These are phyloP conservation scores for Melanotus villosus DNA, from an alignment of 2,888 invertebrate genomes.

Conservation along the genomic window DNA sequence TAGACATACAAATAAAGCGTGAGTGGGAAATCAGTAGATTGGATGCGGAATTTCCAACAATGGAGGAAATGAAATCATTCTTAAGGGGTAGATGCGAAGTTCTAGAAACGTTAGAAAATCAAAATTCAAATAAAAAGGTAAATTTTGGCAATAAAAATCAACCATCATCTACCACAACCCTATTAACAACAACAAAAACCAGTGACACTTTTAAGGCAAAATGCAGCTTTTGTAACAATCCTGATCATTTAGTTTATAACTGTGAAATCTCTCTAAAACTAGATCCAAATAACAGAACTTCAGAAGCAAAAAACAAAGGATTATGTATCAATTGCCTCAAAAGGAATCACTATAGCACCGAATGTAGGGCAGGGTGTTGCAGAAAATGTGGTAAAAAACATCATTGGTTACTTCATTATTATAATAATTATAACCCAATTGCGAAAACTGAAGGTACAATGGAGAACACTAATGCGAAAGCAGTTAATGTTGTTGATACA, in stretches of 20 bases:
- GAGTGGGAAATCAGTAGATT: constrained; percentile 23
- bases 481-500: neutral
- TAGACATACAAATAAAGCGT: neutral
- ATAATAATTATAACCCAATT: neutral
- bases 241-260: too few species aligned
- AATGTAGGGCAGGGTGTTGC: neutral
- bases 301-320: too few species aligned
- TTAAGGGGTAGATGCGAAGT: constrained; percentile 2
- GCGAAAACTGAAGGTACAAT: neutral
- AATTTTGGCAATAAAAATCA: neutral
- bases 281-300: too few species aligned
- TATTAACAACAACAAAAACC: neutral
- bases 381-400: neutral
- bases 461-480: neutral
- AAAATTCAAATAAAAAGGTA: neutral
- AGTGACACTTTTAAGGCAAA: neutral
- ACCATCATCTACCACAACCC: neutral
- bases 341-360: too few species aligned
- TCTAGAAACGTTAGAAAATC: neutral
- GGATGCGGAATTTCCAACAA: neutral
- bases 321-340: too few species aligned
- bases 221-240: neutral
- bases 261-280: too few species aligned
- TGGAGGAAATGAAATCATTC: too few species aligned
- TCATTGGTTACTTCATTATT: neutral